These are phyloP conservation scores for Anguilla megastoma DNA, from an alignment of 2,797 vertebrate genomes.

Conservation along the genomic window DNA sequence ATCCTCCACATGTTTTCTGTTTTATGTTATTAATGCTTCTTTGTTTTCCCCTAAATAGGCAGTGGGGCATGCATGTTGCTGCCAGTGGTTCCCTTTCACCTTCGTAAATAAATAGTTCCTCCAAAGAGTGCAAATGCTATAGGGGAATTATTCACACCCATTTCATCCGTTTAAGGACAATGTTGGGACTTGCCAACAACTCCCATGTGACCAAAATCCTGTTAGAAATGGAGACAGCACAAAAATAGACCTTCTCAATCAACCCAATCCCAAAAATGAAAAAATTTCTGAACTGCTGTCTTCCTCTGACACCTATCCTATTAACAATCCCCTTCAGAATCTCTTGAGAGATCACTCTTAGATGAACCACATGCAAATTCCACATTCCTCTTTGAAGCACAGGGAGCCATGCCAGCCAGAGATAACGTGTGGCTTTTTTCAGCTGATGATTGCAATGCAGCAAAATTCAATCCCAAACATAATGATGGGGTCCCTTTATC, in stretches of 20 bases:
- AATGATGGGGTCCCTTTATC: not conserved
- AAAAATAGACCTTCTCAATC: slow-evolving; percentile 2
- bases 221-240: not conserved
- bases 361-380: not conserved
- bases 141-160: not conserved
- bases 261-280: not conserved
- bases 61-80: not conserved
- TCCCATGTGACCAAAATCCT: not conserved
- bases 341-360: not conserved
- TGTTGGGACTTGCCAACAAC: not conserved
- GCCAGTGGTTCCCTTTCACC: not conserved
- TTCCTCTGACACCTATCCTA: not conserved
- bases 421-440: not conserved
- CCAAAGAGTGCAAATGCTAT: not conserved
- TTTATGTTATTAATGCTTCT: not conserved
- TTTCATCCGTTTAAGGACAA: not conserved
- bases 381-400: not conserved
- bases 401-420: not conserved
- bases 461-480: not conserved
- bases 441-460: not conserved
- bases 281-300: slow-evolving; percentile 19
- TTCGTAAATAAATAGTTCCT: not conserved
- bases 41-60: not conserved
- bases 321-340: not conserved
- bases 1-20: not conserved